Evolutionary conservation across 2,888 invertebrate genomes (phyloP).

Genomic region (Ophraella communa): DNA sequence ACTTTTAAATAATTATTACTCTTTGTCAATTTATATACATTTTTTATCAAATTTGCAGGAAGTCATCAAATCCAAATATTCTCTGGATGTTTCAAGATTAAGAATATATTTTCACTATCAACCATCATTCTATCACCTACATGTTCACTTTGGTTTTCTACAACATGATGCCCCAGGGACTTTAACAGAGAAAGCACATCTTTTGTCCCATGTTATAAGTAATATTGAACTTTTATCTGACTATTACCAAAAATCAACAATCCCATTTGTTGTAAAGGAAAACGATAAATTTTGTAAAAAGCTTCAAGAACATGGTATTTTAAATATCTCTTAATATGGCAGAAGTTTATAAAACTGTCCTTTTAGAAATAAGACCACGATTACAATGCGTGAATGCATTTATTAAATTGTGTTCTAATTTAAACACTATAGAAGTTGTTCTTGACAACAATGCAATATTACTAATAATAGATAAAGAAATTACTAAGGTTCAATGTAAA

Average conservation of each 20-base stretch:
- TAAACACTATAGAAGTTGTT: constrained; percentile 41
- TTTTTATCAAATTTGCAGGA: too few relatives aligned
- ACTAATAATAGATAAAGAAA: constrained; percentile 35
- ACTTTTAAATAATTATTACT: too few relatives aligned
- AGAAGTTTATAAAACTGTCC: constrained; percentile 59
- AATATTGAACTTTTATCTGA: constrained; percentile 83
- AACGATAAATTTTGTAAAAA: constrained; percentile 74
- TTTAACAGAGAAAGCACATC: constrained; percentile 83
- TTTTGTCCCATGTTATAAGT: constrained; percentile 86
- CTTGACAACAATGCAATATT: constrained; percentile 44
- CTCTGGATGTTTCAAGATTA: constrained; percentile 72
- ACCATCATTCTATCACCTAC: constrained; percentile 96
- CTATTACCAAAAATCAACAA: constrained; percentile 82
- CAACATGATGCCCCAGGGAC: constrained; percentile 83
- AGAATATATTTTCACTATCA: constrained; percentile 93
- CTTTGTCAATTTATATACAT: too few relatives aligned
- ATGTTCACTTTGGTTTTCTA: constrained; percentile 89
- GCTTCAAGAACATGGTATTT: constrained; percentile 67
- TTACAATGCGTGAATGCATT: constrained; percentile 68
- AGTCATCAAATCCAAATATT: constrained; percentile 79
- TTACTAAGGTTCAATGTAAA: constrained; percentile 38
- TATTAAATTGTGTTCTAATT: constrained; percentile 49
- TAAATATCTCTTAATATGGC: constrained; percentile 52
- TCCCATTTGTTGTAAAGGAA: constrained; percentile 82
- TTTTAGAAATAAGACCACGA: constrained; percentile 68